These are phyloP conservation scores for Alloscopus bannaensis DNA, from an alignment of 2,888 invertebrate genomes.

Conservation along the genomic window DNA sequence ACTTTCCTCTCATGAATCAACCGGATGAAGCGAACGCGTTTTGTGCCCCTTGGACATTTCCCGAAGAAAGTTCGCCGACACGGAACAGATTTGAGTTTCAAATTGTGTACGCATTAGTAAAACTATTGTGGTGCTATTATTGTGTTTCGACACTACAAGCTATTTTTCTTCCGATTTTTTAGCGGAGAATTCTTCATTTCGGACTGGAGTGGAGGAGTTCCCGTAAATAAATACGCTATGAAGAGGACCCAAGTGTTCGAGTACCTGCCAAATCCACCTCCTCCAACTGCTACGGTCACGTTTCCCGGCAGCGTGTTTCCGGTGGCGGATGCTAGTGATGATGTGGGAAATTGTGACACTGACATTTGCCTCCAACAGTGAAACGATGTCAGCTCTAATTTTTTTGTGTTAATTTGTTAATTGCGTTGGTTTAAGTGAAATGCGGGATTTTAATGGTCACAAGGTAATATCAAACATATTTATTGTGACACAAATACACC, in stretches of 20 bases:
- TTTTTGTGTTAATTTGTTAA: no score
- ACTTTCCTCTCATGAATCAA: background rate
- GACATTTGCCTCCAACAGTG: background rate
- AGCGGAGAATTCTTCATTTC: background rate
- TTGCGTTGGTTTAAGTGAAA: no score
- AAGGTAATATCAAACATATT: no score
- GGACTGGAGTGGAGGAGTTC: background rate
- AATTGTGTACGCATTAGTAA: background rate
- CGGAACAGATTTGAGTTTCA: background rate
- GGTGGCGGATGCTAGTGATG: background rate
- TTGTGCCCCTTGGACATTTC: slow-evolving; percentile 2
- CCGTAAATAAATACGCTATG: background rate
- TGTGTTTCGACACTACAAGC: background rate
- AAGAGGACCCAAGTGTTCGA: background rate
- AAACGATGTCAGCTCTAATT: no score
- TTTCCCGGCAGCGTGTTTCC: background rate
- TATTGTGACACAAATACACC: no score
- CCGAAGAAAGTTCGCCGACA: background rate
- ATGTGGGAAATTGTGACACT: background rate
- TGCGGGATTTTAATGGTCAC: no score
- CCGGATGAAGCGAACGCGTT: background rate
- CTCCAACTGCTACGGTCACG: background rate
- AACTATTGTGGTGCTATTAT: background rate
- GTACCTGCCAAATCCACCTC: background rate
- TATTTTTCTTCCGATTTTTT: background rate